Percentiles rank a stretch among this genome's conserved stretches.
phyloP scores from a whole-genome alignment of 2,113 vertebrate species.

The Pica pica region DNA sequence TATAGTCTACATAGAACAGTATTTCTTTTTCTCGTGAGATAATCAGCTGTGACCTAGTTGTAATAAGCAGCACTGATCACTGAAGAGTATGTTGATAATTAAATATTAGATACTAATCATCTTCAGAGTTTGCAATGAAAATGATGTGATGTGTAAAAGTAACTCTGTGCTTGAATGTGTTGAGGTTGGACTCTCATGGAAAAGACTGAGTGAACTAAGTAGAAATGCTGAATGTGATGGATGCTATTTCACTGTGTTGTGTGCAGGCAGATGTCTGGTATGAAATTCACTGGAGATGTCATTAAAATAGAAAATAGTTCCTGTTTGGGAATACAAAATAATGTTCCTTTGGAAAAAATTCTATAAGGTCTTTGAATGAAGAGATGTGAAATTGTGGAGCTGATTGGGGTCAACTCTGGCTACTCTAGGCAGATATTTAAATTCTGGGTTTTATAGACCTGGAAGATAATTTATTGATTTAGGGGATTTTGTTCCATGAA shows the following conservation, averaged over 20 bases:
- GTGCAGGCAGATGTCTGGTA: not conserved
- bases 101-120: not conserved
- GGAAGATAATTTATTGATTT: not conserved
- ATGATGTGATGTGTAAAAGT: not conserved
- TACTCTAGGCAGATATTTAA: not conserved
- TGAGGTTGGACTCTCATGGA: not conserved
- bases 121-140: not conserved
- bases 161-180: not conserved
- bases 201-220: not conserved
- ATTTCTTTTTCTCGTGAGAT: not conserved
- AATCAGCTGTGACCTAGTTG: not conserved
- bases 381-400: not conserved
- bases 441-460: not conserved
- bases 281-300: not conserved
- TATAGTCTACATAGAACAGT: not conserved
- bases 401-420: not conserved
- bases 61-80: not conserved
- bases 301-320: not conserved
- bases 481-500: not conserved
- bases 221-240: not conserved
- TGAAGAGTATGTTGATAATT: not conserved
- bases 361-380: not conserved
- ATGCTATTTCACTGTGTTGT: accelerated
- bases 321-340: not conserved
- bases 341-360: not conserved